Percentiles rank a stretch among this genome's conserved stretches.
These are phyloP conservation scores for Ceratosolen fusciceps DNA, from an alignment of 1,140 invertebrate species.

Conservation along the genomic window DNA sequence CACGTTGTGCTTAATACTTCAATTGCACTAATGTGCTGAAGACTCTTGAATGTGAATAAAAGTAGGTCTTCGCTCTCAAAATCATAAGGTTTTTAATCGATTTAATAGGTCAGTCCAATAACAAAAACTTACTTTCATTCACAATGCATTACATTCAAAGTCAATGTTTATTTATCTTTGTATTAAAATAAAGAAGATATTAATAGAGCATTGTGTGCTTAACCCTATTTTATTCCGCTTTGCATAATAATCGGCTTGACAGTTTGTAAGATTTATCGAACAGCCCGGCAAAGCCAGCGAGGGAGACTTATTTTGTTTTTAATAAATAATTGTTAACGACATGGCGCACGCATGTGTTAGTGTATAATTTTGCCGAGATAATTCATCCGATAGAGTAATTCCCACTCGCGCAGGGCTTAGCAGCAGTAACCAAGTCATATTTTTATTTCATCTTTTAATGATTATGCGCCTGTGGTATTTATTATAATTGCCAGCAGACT, in stretches of 20 bases:
- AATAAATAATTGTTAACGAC: too few species aligned
- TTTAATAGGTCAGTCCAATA: conserved; percentile 21
- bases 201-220: background rate
- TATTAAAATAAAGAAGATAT: background rate
- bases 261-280: too few species aligned
- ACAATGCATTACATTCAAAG: background rate
- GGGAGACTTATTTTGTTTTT: background rate
- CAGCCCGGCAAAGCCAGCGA: too few species aligned
- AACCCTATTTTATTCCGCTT: background rate
- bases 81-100: conserved; percentile 24
- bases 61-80: conserved; percentile 20
- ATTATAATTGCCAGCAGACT: too few species aligned
- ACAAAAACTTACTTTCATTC: conserved; percentile 25
- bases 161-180: background rate
- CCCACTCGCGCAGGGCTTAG: background rate
- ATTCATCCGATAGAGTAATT: background rate
- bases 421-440: too few species aligned
- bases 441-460: too few species aligned
- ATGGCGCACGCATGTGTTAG: background rate
- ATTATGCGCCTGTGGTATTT: too few species aligned
- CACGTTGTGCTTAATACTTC: conserved; percentile 43
- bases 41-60: conserved; percentile 26
- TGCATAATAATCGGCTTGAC: too few species aligned
- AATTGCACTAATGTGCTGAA: conserved; percentile 35
- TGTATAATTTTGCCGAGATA: background rate